Conservation (phyloP, 2,113 vertebrate genomes). For the Zosterops japonicus region DNA sequence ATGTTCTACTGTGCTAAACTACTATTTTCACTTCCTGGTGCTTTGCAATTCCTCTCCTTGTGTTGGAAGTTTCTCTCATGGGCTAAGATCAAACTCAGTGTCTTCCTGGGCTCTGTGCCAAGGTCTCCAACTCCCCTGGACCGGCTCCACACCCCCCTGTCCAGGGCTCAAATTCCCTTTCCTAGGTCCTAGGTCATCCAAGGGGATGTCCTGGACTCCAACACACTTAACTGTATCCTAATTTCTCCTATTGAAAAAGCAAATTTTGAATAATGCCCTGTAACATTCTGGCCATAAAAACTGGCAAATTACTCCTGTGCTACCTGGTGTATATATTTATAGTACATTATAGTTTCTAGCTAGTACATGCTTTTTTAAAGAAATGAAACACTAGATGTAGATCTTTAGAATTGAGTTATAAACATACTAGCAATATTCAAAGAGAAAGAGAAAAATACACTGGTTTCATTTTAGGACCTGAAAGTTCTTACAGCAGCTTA, state of each 20-base stretch:
- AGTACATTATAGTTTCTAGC: neutral
- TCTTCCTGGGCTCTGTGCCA: no score
- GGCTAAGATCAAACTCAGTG: no score
- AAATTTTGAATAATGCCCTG: neutral
- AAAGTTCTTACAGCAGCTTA: neutral
- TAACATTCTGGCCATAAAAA: neutral
- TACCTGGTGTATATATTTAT: neutral
- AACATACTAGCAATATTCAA: neutral
- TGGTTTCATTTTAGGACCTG: neutral
- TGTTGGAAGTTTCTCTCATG: no score
- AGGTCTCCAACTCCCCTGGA: no score
- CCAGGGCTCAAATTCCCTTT: no score
- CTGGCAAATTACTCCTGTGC: neutral
- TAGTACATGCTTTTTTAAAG: neutral
- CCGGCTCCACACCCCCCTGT: no score
- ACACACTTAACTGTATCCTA: neutral
- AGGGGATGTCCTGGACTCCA: no score
- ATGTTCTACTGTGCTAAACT: no score
- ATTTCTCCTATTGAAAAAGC: neutral
- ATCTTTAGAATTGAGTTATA: neutral
- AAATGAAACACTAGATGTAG: neutral
- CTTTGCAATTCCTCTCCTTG: no score
- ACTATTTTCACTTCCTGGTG: no score
- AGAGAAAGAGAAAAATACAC: neutral
- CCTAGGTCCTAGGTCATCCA: no score